Base-by-base conservation (phyloP, 2,888 invertebrate genomes). In the Ellobium chinense region DNA sequence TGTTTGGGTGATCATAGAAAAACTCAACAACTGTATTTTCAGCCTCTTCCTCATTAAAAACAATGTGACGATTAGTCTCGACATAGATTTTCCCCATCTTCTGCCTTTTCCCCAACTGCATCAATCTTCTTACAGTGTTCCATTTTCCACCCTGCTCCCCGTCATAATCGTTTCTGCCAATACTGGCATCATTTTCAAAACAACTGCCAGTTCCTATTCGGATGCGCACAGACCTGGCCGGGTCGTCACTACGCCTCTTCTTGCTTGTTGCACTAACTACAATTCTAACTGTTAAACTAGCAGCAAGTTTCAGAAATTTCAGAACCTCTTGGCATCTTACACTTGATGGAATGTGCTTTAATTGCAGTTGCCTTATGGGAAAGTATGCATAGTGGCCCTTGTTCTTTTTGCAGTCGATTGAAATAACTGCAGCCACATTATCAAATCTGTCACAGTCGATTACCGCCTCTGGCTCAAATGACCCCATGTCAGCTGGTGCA, bases 1-100 rank as follows among this genome's bases (percentile, higher is more conserved):
- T 4, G 65, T 73, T 56, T 0, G 56, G 18, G 9, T 29, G 34
- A n/a, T 73, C 73, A 58, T 65, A 73, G 36, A 65, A 65, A 54
- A 79, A 73, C n/a, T 79, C 78, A 9, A 65, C 78, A 12, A 24
- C 9, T 12, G 78, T 73, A 14, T 66, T 56, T 39, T 36, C 36
- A 39, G 78, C 78, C 56, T 79, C 78, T 1, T 9, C 12, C 29
- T 63, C 37, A 36, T 79, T 65, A 36, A 46, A 73, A 39, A 79
- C 46, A 36, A 79, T 3, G 29, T 79, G 78, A 3, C 78, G 12
- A 21, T 54, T 72, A 7, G 78, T 79, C 46, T 70, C 12, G n/a
- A 78, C 63, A 34, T 78, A 70, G 12, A 78, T 29, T 18, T 24
- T 14, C 14, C 24, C 70, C 9, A 21, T 46, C n/a, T n/a, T n/a